Percentiles rank a stretch among this genome's conserved stretches.
Evolutionary conservation across 2,797 vertebrate species (phyloP).

Genomic region (Rhabdophis nuchalis): DNA sequence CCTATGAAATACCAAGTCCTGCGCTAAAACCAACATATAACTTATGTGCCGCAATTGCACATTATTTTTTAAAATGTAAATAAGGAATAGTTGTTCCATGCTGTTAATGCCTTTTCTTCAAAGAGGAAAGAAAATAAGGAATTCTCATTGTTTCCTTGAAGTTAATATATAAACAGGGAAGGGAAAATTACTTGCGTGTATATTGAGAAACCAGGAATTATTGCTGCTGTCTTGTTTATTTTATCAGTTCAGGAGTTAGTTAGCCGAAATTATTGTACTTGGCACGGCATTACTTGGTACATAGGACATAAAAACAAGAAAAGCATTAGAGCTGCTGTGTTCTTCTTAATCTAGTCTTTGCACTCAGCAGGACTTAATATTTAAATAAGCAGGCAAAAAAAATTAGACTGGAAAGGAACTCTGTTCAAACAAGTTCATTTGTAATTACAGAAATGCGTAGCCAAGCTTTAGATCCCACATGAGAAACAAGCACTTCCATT

Average conservation of each 20-base stretch:
- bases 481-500: not conserved
- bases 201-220: not conserved
- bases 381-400: not conserved
- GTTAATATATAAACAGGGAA: not conserved
- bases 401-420: not conserved
- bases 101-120: not conserved
- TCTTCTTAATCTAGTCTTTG: not conserved
- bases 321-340: not conserved
- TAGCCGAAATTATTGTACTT: not conserved
- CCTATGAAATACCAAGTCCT: too few species aligned
- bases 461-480: not conserved
- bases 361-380: not conserved
- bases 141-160: not conserved
- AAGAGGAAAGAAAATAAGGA: not conserved
- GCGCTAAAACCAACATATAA: too few species aligned
- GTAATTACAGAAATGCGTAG: not conserved
- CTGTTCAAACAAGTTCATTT: not conserved
- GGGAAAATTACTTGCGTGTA: not conserved
- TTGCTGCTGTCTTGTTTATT: not conserved
- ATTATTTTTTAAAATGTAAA: not conserved
- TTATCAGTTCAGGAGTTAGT: not conserved
- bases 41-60: not conserved
- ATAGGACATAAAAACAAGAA: not conserved
- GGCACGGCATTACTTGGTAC: not conserved
- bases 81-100: too few species aligned